Evolutionary conservation across 2,888 invertebrate species (phyloP), one percentile per base, ranked within the genome.

Genomic region (Polyploca ridens): DNA sequence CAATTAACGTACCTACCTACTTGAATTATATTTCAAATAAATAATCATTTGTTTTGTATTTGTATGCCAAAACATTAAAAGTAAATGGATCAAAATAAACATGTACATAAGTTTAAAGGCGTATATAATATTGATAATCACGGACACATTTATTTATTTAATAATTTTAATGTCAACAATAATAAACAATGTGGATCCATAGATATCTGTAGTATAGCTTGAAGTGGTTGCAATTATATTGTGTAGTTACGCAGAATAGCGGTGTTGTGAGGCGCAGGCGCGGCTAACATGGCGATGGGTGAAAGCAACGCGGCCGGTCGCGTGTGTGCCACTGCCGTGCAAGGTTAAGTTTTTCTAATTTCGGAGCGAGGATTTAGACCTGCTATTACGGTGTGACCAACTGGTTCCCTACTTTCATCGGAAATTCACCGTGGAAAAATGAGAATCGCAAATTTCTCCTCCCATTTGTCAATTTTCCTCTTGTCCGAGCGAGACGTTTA

Each of bases 261-360:
- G 69, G 66, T 65, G 61, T 66, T 41, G 66, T 73, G 68, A 72
- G 74, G 75, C 78, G 82, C 78, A 69, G 82, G 78, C 77, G 78
- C 76, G 76, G 77, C 82, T 74, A 85, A 87, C 81, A 86, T 86
- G 89, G 87, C 85, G 83, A 82, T 83, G 73, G 89, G 92, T 86
- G 93, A 92, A 93, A 93, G 93, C 91, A 81, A 79, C 78, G 69
- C 78, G 72, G 79, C 85, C 77, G 81, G 85, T 88, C 84, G 88
- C 90, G 88, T 89, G 88, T 84, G 82, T 81, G 82, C 85, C 77
- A 81, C 82, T 83, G 83, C 88, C 87, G 83, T 86, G 89, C 87
- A 90, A 91, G 91, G 90, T 91, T 91, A 87, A 87, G 86, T 90
- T 90, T 91, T 90, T 90, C 90, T 90, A 84, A 90, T 90, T 91